phyloP scores from a whole-genome alignment of 2,113 vertebrate genomes.

The Excalfactoria chinensis region DNA sequence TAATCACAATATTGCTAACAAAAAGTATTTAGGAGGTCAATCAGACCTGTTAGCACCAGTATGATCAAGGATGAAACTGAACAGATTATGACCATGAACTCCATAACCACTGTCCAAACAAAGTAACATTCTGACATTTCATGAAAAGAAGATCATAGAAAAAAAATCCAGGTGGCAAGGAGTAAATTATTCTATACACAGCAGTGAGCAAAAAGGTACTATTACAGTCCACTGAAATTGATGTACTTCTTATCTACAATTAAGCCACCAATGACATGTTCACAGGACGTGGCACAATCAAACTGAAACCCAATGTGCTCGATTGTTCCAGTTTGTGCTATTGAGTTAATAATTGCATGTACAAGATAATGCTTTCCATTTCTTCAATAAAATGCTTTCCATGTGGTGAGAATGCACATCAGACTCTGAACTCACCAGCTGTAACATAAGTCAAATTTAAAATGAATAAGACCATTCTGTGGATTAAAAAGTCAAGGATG shows the following conservation, averaged over 20 bases:
- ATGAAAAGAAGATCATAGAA: not conserved
- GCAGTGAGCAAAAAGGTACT: not conserved
- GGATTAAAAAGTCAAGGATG: slow-evolving; percentile 41
- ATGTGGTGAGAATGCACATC: slow-evolving; percentile 16
- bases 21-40: not conserved
- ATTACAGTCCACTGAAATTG: not conserved
- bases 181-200: not conserved
- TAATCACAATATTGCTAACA: not conserved
- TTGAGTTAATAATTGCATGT: slow-evolving; percentile 34
- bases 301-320: not conserved
- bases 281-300: not conserved
- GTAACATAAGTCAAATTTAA: slow-evolving; percentile 4
- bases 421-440: not conserved
- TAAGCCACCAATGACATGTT: slow-evolving; percentile 8
- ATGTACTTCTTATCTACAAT: not conserved
- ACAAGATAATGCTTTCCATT: slow-evolving; percentile 62
- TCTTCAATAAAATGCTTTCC: slow-evolving; percentile 48
- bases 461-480: not conserved
- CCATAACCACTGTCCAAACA: not conserved
- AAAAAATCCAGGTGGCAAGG: not conserved
- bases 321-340: slow-evolving; percentile 7
- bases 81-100: not conserved
- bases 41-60: not conserved
- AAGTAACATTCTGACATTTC: not conserved
- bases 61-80: not conserved